Evolutionary conservation across 1,140 invertebrate genomes (phyloP).

Genomic region (Bombus cullumanus): DNA sequence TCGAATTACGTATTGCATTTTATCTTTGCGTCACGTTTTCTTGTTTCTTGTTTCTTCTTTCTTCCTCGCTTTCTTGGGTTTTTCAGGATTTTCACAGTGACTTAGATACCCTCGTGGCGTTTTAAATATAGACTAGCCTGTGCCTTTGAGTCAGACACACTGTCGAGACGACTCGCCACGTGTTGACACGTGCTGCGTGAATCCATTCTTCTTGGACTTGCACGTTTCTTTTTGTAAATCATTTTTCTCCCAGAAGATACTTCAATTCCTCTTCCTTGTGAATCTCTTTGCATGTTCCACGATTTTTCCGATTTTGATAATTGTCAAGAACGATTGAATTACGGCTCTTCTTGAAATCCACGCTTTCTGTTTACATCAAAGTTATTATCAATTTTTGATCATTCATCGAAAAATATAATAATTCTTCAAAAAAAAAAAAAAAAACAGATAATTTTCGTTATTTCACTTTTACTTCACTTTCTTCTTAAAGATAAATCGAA

Average conservation of each 20-base stretch:
- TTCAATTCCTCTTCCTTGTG: no score
- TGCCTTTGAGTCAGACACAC: conserved; percentile 4
- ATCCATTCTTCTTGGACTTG: not conserved
- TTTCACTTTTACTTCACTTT: no score
- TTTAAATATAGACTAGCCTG: conserved; percentile 37
- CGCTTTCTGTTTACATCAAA: no score
- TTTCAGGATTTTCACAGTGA: not conserved
- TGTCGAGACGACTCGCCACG: conserved; percentile 48
- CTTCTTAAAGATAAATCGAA: no score
- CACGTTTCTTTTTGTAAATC: conserved; percentile 53
- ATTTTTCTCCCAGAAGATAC: not conserved
- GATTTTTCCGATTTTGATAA: no score
- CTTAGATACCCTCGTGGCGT: not conserved
- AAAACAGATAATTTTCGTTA: no score
- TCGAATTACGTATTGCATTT: not conserved
- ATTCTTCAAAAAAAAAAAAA: not conserved
- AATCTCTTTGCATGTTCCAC: not conserved
- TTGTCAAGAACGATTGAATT: no score
- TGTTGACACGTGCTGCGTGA: conserved; percentile 25
- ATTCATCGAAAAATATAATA: no score
- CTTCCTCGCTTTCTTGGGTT: no score
- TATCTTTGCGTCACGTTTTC: not conserved
- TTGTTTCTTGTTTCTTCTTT: no score
- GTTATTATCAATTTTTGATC: no score
- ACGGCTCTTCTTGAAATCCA: no score